Conservation (phyloP, 2,113 vertebrate genomes). For the Peucedramus taeniatus region DNA sequence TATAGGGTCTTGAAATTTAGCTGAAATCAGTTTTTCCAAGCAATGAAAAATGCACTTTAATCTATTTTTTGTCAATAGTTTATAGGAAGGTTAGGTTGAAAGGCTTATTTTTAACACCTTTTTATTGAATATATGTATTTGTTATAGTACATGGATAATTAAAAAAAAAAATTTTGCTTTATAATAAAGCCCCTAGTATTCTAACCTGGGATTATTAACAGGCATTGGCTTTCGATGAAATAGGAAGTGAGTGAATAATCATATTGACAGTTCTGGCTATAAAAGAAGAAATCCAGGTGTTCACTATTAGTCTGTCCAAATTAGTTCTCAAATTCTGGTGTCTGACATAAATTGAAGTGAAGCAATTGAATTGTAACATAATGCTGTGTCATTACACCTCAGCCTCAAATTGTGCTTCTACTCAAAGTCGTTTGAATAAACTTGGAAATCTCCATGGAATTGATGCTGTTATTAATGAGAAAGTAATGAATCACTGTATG, state of each 20-base stretch:
- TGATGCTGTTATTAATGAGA: neutral
- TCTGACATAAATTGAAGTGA: neutral
- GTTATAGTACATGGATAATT: neutral
- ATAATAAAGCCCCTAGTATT: neutral
- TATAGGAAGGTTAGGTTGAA: constrained; percentile 6
- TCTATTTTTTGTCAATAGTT: constrained; percentile 38
- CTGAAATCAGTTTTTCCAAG: constrained; percentile 11
- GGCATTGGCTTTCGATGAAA: neutral
- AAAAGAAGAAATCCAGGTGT: neutral
- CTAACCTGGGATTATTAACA: neutral
- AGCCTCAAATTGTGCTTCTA: neutral
- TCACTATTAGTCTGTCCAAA: neutral
- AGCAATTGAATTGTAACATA: neutral
- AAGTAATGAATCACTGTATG: rapidly evolving
- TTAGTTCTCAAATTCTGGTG: neutral
- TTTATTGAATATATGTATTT: neutral
- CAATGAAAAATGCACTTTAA: constrained; percentile 15
- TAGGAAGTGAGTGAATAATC: neutral
- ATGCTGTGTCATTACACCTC: neutral
- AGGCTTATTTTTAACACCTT: constrained; percentile 12
- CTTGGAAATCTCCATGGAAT: neutral
- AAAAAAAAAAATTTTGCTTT: neutral
- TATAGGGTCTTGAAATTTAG: neutral
- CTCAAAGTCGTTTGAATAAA: neutral
- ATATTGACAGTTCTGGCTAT: neutral